Percentiles rank a stretch among this genome's conserved stretches.
Conservation (phyloP, 2,113 vertebrate species). For the Marmota flaviventris region DNA sequence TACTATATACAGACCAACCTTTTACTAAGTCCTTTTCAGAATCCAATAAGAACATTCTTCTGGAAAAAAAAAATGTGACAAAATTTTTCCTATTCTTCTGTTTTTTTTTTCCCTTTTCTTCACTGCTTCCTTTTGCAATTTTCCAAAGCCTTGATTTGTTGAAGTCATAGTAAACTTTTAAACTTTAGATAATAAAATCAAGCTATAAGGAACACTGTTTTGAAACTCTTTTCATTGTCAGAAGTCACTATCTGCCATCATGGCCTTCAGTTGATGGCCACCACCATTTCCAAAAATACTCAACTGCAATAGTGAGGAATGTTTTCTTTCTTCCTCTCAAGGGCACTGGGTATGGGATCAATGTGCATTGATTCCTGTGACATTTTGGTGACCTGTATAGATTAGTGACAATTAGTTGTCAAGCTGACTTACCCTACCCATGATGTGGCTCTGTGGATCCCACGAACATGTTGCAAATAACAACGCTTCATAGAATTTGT, state of each 20-base stretch:
- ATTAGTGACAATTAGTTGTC: not conserved
- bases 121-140: not conserved
- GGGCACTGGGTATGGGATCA: not conserved
- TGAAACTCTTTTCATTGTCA: not conserved
- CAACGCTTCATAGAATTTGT: not conserved
- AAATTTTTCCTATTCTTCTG: not conserved
- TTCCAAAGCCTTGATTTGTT: slow-evolving; percentile 34
- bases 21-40: not conserved
- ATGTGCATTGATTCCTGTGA: not conserved
- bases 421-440: not conserved
- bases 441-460: not conserved
- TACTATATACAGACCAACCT: not conserved
- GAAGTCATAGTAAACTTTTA: not conserved
- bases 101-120: not conserved
- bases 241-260: not conserved
- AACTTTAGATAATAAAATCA: not conserved
- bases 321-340: not conserved
- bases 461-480: not conserved
- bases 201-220: not conserved
- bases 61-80: not conserved
- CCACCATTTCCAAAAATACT: not conserved
- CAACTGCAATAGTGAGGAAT: not conserved
- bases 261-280: not conserved
- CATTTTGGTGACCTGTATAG: slow-evolving; percentile 5
- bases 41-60: not conserved